Evolutionary conservation across 2,113 vertebrate genomes (phyloP).

Genomic region (Semicossyphus pulcher): DNA sequence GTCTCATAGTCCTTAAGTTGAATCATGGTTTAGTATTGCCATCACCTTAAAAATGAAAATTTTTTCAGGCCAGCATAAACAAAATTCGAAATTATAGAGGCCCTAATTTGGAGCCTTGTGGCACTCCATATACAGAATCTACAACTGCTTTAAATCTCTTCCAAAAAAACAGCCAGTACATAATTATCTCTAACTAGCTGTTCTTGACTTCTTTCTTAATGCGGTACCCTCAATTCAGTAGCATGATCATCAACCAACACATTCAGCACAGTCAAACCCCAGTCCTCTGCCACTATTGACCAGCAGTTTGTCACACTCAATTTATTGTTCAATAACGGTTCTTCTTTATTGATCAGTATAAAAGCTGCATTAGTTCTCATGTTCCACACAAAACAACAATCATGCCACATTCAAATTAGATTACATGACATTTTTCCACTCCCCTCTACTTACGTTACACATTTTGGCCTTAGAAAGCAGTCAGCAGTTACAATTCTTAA

Average conservation of each 20-base stretch:
- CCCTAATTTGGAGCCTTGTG: constrained; percentile 2
- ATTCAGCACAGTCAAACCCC: background rate
- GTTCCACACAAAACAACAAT: background rate
- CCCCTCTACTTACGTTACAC: too few relatives aligned
- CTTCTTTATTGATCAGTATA: background rate
- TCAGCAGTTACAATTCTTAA: too few relatives aligned
- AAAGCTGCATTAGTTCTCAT: background rate
- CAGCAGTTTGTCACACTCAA: background rate
- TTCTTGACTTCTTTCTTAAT: background rate
- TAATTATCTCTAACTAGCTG: constrained; percentile 32
- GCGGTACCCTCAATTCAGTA: too few relatives aligned
- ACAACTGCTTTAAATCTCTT: too few relatives aligned
- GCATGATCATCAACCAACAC: background rate
- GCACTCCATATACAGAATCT: background rate
- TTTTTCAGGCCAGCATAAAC: background rate
- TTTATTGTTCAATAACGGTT: background rate
- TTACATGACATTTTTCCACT: too few relatives aligned
- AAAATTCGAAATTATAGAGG: background rate
- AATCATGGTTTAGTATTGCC: too few relatives aligned
- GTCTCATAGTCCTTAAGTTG: too few relatives aligned
- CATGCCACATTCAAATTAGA: too few relatives aligned
- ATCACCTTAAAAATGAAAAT: too few relatives aligned
- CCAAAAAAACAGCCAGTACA: background rate
- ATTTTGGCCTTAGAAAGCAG: too few relatives aligned
- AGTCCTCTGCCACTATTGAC: background rate